These are phyloP conservation scores for Drosophila kohkoa DNA, from an alignment of 1,140 invertebrate genomes.

Conservation along the genomic window DNA sequence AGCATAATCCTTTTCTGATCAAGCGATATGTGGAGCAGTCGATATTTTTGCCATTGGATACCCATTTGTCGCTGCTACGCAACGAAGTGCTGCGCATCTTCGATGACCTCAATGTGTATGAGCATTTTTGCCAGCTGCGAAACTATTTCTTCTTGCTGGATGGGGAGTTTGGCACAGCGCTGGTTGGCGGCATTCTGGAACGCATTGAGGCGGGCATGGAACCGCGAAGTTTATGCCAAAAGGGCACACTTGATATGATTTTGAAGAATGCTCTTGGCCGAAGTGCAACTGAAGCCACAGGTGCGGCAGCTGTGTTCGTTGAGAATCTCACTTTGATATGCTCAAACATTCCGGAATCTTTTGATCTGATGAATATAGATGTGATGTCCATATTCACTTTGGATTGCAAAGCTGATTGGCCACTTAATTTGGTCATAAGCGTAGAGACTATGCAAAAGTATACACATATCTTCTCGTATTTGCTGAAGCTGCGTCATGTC, in stretches of 20 bases:
- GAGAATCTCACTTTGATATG: constrained; percentile 87
- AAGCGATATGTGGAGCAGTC: constrained; percentile 89
- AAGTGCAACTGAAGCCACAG: constrained; percentile 43
- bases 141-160: constrained; percentile 92
- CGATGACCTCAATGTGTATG: constrained; percentile 88
- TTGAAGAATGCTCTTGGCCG: constrained; percentile 87
- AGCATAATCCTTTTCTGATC: constrained; percentile 73
- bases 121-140: constrained; percentile 89
- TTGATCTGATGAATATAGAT: constrained; percentile 88
- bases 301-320: constrained; percentile 49
- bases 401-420: constrained; percentile 90
- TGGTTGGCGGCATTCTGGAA: constrained; percentile 88
- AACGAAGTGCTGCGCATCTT: constrained; percentile 90
- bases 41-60: constrained; percentile 88
- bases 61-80: constrained; percentile 89
- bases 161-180: constrained; percentile 90
- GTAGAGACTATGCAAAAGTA: constrained; percentile 89
- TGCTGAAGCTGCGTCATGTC: constrained; percentile 90
- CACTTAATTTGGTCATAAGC: constrained; percentile 91
- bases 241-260: constrained; percentile 88
- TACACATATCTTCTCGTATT: constrained; percentile 90
- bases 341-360: constrained; percentile 86
- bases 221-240: constrained; percentile 89
- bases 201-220: constrained; percentile 87
- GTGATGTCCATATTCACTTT: constrained; percentile 88